Percentiles rank a stretch among this genome's conserved stretches.
Evolutionary conservation across 2,888 invertebrate genomes (phyloP).

Genomic region (Tenthredo distinguenda): DNA sequence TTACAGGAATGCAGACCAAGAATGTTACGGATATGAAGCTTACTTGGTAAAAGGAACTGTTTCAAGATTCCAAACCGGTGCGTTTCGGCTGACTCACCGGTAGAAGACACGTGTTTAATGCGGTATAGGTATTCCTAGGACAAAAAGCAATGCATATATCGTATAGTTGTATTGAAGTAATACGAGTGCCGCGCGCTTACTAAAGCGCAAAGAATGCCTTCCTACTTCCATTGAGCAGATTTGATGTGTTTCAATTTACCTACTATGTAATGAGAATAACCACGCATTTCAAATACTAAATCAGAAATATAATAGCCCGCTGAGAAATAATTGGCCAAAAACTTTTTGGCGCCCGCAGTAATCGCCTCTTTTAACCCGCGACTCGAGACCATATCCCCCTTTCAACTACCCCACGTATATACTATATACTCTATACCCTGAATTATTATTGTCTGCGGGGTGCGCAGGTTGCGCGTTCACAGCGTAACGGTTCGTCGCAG

Average conservation of each 20-base stretch:
- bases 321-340: background rate
- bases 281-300: background rate
- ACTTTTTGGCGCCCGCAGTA: background rate
- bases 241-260: background rate
- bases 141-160: background rate
- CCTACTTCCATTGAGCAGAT: background rate
- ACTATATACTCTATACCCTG: background rate
- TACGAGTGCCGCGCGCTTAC: background rate
- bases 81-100: conserved; percentile 37
- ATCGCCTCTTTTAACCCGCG: conserved; percentile 9
- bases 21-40: conserved; percentile 20
- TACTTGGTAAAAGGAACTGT: background rate
- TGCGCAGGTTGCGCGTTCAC: conserved; percentile 48
- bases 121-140: background rate
- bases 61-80: conserved; percentile 30
- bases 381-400: background rate
- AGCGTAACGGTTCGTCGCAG: conserved; percentile 51
- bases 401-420: background rate
- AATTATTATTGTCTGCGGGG: conserved; percentile 48
- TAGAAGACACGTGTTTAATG: background rate
- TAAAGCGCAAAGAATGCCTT: background rate
- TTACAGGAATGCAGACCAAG: conserved; percentile 26
- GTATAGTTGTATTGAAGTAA: background rate
- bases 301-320: background rate
- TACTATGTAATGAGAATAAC: background rate